Conservation (phyloP, 64 coral and sea anemone species). For the Pocillopora verrucosa region DNA sequence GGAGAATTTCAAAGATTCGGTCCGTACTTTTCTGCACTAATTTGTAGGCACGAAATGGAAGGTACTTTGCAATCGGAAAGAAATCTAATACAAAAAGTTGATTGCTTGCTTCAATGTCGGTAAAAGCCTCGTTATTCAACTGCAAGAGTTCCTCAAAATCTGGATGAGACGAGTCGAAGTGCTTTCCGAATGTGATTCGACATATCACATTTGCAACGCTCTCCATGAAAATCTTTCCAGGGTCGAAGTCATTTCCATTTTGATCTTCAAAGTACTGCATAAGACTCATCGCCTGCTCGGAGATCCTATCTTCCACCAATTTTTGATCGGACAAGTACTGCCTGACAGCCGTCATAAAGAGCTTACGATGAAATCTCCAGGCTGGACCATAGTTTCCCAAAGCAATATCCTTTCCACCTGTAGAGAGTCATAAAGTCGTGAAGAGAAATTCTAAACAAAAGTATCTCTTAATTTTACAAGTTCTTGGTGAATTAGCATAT, state of each 20-base stretch:
- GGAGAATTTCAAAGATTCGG: conserved; percentile 7
- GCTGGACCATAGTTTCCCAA: conserved; percentile 35
- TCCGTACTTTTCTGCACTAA: background rate
- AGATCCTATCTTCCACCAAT: conserved; percentile 32
- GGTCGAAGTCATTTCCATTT: conserved; percentile 45
- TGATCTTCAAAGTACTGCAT: conserved; percentile 3
- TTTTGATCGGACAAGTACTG: conserved; percentile 39
- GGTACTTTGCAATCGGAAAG: background rate
- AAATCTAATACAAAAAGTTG: background rate
- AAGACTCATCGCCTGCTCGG: conserved; percentile 10
- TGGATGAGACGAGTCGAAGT: conserved; percentile 34
- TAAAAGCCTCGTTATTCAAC: background rate
- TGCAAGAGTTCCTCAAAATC: conserved; percentile 15
- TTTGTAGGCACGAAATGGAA: conserved; percentile 52
- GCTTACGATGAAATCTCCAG: conserved; percentile 37
- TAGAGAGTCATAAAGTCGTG: background rate
- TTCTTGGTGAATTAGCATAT: too few species aligned
- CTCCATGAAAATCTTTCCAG: conserved; percentile 17
- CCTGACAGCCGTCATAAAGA: conserved; percentile 30
- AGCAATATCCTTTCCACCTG: conserved; percentile 37
- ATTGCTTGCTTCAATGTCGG: background rate
- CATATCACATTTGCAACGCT: conserved; percentile 75
- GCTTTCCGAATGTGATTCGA: conserved; percentile 43
- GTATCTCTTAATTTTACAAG: too few species aligned
- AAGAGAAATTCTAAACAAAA: too few species aligned